A percentile compares a stretch with the other conserved stretches of the same genome.
phyloP scores from a whole-genome alignment of 2,797 vertebrate genomes.

The Scarus forsteni region DNA sequence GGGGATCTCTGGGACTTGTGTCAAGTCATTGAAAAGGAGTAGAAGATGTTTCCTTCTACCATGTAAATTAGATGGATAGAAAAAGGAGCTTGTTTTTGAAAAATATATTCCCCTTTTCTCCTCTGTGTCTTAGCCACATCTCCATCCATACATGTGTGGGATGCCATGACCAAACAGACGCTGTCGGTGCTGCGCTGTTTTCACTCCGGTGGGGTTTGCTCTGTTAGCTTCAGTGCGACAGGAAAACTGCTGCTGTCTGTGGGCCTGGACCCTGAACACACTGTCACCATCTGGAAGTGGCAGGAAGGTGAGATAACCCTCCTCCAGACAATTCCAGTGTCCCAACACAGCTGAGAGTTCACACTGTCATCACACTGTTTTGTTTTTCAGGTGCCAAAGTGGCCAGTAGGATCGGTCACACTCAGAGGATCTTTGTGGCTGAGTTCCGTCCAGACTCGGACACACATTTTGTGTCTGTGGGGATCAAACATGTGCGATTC shows the following conservation, averaged over 20 bases:
- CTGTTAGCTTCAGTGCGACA: constrained; percentile 98
- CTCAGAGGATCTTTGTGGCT: constrained; percentile 96
- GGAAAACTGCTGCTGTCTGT: constrained; percentile 95
- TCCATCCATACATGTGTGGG: constrained; percentile 97
- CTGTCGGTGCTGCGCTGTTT: constrained; percentile 94
- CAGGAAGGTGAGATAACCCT: constrained; percentile 90
- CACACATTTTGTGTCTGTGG: constrained; percentile 98
- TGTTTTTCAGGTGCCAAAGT: constrained; percentile 92
- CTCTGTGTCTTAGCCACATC: constrained; percentile 87
- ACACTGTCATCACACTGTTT: neutral
- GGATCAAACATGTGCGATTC: constrained; percentile 96
- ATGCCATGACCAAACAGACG: constrained; percentile 96
- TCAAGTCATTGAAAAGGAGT: too few relatives aligned
- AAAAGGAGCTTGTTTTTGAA: too few relatives aligned
- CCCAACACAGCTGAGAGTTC: neutral
- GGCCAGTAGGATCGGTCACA: constrained; percentile 93
- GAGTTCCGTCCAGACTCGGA: constrained; percentile 99
- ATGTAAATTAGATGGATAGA: too few relatives aligned
- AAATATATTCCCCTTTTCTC: neutral
- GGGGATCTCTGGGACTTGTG: too few relatives aligned
- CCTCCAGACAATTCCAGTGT: neutral
- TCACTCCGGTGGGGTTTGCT: constrained; percentile 94
- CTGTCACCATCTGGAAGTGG: constrained; percentile 98
- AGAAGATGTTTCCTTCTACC: too few relatives aligned
- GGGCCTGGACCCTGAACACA: constrained; percentile 95